Evolutionary conservation across 2,113 vertebrate genomes (phyloP).

Genomic region (Thalassarche chlororhynchos): DNA sequence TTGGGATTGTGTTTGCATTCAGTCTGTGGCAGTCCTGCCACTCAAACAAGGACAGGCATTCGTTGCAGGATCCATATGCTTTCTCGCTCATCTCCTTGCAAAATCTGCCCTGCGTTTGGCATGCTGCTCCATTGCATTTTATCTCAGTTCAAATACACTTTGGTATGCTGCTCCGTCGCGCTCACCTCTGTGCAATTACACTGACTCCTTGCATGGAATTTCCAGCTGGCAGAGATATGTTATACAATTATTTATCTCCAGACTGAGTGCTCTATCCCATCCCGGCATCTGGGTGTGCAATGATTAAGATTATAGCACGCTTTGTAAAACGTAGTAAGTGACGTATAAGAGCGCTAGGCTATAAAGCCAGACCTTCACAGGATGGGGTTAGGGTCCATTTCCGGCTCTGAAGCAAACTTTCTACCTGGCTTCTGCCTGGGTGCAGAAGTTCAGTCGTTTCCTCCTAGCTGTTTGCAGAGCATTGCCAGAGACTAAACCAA

Average conservation of each 20-base stretch:
- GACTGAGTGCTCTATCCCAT: not conserved
- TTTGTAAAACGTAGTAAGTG: not conserved
- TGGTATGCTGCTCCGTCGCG: accelerated
- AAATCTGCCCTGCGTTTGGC: not conserved
- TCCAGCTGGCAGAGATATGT: not conserved
- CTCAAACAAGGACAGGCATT: accelerated
- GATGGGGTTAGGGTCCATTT: not conserved
- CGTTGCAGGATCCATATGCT: accelerated
- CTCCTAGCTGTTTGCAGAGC: not conserved
- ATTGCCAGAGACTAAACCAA: not conserved
- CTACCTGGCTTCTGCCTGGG: not conserved
- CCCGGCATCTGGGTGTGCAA: not conserved
- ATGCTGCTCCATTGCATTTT: not conserved
- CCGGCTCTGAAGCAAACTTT: not conserved
- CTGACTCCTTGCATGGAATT: not conserved
- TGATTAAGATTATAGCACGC: not conserved
- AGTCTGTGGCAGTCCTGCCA: not conserved
- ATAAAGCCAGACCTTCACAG: not conserved
- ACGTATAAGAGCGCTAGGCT: accelerated
- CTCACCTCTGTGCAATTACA: not conserved
- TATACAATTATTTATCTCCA: not conserved
- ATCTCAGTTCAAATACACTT: not conserved
- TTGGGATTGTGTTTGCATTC: not conserved
- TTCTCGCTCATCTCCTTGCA: not conserved
- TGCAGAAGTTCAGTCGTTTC: not conserved